These are phyloP conservation scores for Spialia ferax DNA, from an alignment of 2,888 invertebrate genomes.

Conservation along the genomic window DNA sequence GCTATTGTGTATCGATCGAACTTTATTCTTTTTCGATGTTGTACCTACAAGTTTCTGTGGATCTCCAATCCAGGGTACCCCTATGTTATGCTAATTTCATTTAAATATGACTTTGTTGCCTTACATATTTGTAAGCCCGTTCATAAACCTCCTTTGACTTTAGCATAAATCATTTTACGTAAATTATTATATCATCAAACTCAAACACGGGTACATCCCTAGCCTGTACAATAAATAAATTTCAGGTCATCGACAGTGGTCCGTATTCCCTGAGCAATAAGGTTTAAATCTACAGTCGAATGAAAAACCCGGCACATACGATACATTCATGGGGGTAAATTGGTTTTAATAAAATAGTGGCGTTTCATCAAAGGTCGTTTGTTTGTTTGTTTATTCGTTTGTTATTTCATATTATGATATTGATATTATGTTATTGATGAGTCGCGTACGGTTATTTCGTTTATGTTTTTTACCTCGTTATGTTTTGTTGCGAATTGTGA, in stretches of 20 bases:
- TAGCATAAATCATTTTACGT: background rate
- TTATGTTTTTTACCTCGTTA: conserved; percentile 9
- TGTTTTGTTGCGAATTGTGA: background rate
- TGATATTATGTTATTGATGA: conserved; percentile 35
- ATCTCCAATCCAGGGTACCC: too few relatives aligned
- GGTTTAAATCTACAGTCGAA: conserved; percentile 23
- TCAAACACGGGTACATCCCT: conserved; percentile 20
- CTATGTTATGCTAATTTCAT: too few relatives aligned
- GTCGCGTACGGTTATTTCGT: conserved; percentile 13
- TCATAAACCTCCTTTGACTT: background rate
- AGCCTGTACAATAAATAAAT: conserved; percentile 1
- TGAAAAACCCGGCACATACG: conserved; percentile 15
- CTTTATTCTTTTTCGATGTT: too few relatives aligned
- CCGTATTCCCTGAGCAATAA: conserved; percentile 31
- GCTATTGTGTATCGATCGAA: too few relatives aligned
- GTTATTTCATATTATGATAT: conserved; percentile 32
- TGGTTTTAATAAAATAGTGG: conserved; percentile 62
- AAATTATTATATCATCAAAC: background rate
- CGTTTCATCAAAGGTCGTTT: conserved; percentile 44
- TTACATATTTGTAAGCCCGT: too few relatives aligned
- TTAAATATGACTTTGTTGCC: too few relatives aligned
- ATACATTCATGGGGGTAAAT: conserved; percentile 48
- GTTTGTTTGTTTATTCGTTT: conserved; percentile 14
- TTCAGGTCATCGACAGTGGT: conserved; percentile 9
- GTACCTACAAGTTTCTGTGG: too few relatives aligned